Conservation (phyloP, 2,888 invertebrate species). For the Agriopis marginaria region DNA sequence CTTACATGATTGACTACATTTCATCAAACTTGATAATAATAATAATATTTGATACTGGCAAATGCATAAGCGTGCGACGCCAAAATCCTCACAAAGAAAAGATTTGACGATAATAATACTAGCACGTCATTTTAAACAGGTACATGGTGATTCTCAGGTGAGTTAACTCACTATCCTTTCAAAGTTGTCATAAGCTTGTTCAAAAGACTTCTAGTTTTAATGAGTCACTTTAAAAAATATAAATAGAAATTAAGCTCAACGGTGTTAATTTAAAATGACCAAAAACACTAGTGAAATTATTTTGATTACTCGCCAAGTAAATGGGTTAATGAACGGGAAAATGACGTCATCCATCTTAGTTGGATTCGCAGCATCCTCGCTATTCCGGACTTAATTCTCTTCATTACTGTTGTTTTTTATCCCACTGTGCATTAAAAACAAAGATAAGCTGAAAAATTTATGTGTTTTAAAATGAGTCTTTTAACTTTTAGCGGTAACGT, state of each 20-base stretch:
- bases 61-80: too few species aligned
- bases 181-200: too few species aligned
- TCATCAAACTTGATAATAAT: too few species aligned
- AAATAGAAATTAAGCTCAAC: background rate
- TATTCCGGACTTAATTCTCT: slow-evolving; percentile 71
- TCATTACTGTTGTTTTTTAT: slow-evolving; percentile 74
- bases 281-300: slow-evolving; percentile 61
- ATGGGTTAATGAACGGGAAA: slow-evolving; percentile 82
- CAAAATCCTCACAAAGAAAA: too few species aligned
- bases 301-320: slow-evolving; percentile 71
- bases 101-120: too few species aligned
- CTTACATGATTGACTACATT: too few species aligned
- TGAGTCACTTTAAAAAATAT: too few species aligned
- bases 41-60: too few species aligned
- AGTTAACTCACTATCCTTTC: too few species aligned
- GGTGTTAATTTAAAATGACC: background rate
- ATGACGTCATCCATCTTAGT: slow-evolving; percentile 82
- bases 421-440: slow-evolving; percentile 57
- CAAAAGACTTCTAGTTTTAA: too few species aligned
- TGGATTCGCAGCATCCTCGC: slow-evolving; percentile 73
- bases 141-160: too few species aligned
- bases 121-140: too few species aligned
- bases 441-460: slow-evolving; percentile 57
- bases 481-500: slow-evolving; percentile 42
- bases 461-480: slow-evolving; percentile 53